Evolutionary conservation across 2,888 invertebrate genomes (phyloP).

Genomic region (Chymomyza fuscimana): DNA sequence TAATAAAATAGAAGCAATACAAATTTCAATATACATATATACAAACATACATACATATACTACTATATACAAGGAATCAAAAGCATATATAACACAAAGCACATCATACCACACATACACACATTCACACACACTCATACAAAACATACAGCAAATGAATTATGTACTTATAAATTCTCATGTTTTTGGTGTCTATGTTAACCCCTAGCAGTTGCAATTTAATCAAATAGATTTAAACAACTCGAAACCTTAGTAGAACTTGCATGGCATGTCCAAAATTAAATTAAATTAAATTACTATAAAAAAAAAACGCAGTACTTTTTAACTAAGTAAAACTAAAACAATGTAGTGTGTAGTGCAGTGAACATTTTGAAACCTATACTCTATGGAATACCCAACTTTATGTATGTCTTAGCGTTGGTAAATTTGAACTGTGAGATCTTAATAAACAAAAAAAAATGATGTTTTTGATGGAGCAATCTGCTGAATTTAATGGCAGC

Average conservation of each 20-base stretch:
- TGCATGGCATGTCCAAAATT: background rate
- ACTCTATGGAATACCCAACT: background rate
- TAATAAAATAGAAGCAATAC: conserved; percentile 34
- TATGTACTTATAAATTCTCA: conserved; percentile 28
- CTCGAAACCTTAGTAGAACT: background rate
- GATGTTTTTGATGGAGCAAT: background rate
- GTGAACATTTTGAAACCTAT: background rate
- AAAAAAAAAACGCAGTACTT: background rate
- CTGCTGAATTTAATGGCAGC: background rate
- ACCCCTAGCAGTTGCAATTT: conserved; percentile 56
- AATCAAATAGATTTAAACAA: background rate
- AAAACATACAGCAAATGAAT: background rate
- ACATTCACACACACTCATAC: conserved; percentile 2
- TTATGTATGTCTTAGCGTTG: background rate
- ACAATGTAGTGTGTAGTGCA: background rate
- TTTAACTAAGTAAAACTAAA: background rate
- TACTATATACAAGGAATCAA: conserved; percentile 19
- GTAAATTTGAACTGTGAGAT: background rate
- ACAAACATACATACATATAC: conserved; percentile 19
- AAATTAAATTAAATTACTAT: background rate
- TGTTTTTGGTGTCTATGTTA: conserved; percentile 70
- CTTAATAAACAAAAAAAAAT: background rate
- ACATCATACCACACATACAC: conserved; percentile 17
- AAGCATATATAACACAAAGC: conserved; percentile 19
- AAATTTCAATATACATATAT: conserved; percentile 39